Conservation (phyloP, 2,113 vertebrate genomes). For the Bufo gargarizans region DNA sequence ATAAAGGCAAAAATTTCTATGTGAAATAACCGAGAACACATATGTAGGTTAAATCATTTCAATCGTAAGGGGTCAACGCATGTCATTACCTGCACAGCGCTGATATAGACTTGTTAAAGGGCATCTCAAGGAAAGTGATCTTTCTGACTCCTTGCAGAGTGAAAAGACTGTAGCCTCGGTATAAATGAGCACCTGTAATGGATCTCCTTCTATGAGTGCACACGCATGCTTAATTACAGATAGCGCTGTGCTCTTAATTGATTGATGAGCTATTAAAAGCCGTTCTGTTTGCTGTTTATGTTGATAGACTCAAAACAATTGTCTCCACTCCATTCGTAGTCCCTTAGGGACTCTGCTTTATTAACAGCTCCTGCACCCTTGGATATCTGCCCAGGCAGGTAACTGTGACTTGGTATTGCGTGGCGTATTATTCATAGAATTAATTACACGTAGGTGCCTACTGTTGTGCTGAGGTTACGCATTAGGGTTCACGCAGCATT, state of each 20-base stretch:
- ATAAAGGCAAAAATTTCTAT: background rate
- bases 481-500: background rate
- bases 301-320: slow-evolving; percentile 56
- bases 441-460: background rate
- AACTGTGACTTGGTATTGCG: slow-evolving; percentile 37
- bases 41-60: background rate
- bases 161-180: background rate
- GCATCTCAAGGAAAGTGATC: background rate
- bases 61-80: background rate
- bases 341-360: slow-evolving; percentile 48
- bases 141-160: background rate
- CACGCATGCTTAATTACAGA: slow-evolving; percentile 51
- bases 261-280: slow-evolving; percentile 59
- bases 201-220: slow-evolving; percentile 20
- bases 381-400: slow-evolving; percentile 31
- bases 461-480: background rate
- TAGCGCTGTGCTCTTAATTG: slow-evolving; percentile 50
- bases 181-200: slow-evolving; percentile 15
- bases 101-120: background rate
- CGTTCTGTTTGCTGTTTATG: slow-evolving; percentile 58
- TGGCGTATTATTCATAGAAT: slow-evolving; percentile 2
- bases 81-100: background rate
- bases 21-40: background rate
- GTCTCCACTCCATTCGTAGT: slow-evolving; percentile 40
- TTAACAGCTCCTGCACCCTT: slow-evolving; percentile 38